A percentile compares a stretch with the other conserved stretches of the same genome.
Conservation (phyloP, 1,140 invertebrate genomes). For the Sesamia nonagrioides region DNA sequence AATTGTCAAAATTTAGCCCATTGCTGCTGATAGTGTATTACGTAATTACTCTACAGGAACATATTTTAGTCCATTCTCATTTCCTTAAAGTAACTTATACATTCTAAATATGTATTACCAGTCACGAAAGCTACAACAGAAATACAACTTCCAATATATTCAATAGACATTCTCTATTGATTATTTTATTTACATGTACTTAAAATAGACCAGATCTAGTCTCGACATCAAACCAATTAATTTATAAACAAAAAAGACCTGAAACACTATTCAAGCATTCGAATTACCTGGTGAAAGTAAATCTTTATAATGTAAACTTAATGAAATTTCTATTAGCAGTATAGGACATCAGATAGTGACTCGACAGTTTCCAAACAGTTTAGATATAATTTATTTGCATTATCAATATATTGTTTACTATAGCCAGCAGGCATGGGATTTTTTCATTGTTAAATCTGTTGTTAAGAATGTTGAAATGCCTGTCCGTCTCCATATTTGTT, state of each 20-base stretch:
- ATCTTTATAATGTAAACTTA: slow-evolving; percentile 57
- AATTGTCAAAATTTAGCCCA: background rate
- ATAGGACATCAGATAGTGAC: slow-evolving; percentile 36
- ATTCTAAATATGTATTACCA: too few relatives aligned
- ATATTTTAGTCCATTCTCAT: too few relatives aligned
- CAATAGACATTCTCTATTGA: background rate
- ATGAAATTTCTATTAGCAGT: slow-evolving; percentile 56
- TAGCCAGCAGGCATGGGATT: background rate
- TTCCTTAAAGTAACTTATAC: too few relatives aligned
- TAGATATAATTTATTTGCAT: slow-evolving; percentile 14
- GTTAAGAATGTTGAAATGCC: background rate
- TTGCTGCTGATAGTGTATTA: too few relatives aligned
- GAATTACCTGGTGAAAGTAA: slow-evolving; percentile 52
- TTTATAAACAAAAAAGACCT: slow-evolving; percentile 23
- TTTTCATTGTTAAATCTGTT: background rate
- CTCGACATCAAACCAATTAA: slow-evolving; percentile 7
- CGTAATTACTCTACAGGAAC: too few relatives aligned
- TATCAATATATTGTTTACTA: background rate
- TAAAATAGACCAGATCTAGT: background rate
- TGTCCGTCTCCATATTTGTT: background rate
- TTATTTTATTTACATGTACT: background rate
- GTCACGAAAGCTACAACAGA: background rate
- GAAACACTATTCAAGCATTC: slow-evolving; percentile 48
- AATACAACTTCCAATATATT: background rate
- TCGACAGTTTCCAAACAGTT: background rate